phyloP scores from a whole-genome alignment of 1,140 invertebrate genomes.

The Palaemon carinicauda region DNA sequence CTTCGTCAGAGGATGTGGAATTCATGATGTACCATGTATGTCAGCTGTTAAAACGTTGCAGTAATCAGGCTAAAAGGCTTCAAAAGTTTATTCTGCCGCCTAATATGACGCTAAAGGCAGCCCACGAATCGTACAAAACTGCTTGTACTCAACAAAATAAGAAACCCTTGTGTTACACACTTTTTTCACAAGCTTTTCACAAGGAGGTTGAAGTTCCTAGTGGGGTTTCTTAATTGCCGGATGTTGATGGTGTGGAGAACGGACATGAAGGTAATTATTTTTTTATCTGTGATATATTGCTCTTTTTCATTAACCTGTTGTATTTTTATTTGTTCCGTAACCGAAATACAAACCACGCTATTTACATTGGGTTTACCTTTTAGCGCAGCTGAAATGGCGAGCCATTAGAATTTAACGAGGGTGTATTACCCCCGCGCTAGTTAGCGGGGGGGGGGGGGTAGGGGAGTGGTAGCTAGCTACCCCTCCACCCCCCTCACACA shows the following conservation, averaged over 20 bases:
- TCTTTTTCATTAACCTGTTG: no score
- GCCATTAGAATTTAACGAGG: no score
- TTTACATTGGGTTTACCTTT: no score
- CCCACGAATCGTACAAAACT: background rate
- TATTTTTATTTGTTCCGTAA: no score
- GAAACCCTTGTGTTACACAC: background rate
- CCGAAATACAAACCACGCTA: no score
- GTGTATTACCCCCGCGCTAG: no score
- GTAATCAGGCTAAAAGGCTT: background rate
- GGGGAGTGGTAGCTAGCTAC: no score
- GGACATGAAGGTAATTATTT: no score
- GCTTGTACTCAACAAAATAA: background rate
- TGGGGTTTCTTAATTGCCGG: background rate
- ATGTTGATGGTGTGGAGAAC: background rate
- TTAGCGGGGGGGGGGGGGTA: no score
- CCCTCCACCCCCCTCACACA: no score
- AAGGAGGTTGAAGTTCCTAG: background rate
- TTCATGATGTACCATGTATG: background rate
- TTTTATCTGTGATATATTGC: no score
- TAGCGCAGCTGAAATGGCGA: no score
- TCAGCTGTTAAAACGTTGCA: background rate
- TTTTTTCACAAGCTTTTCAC: background rate
- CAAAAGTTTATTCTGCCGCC: background rate
- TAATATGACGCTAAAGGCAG: background rate
- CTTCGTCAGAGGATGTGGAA: background rate